phyloP scores from a whole-genome alignment of 2,888 invertebrate species.

The Pseudolycoriella hygida region DNA sequence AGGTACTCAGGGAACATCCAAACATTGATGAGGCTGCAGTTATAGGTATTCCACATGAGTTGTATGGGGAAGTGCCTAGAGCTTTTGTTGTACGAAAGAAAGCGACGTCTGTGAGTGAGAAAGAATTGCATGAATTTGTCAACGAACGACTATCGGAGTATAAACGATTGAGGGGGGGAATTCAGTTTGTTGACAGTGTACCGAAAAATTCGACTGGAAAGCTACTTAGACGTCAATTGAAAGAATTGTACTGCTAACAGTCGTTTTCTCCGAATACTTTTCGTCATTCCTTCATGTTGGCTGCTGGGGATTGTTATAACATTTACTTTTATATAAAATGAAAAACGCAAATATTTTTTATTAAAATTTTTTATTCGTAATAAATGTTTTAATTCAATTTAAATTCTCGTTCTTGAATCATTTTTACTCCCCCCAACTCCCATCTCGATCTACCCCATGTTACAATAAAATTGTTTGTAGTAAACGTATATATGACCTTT shows the following conservation, averaged over 20 bases:
- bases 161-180: conserved; percentile 50
- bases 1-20: conserved; percentile 54
- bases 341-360: too few species aligned
- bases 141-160: conserved; percentile 52
- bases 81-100: conserved; percentile 44
- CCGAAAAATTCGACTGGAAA: conserved; percentile 67
- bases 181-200: conserved; percentile 45
- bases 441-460: too few species aligned
- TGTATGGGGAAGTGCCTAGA: conserved; percentile 48
- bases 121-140: conserved; percentile 37
- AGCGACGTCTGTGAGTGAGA: conserved; percentile 20
- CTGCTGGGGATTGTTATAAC: too few species aligned
- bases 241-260: not conserved
- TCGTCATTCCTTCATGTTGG: too few species aligned
- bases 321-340: too few species aligned
- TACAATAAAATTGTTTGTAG: too few species aligned
- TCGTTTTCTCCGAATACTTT: too few species aligned
- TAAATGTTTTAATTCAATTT: too few species aligned
- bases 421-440: too few species aligned
- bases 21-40: conserved; percentile 51
- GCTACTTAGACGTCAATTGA: conserved; percentile 40
- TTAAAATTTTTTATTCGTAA: too few species aligned
- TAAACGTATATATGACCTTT: too few species aligned
- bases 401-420: too few species aligned
- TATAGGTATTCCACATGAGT: conserved; percentile 44